Evolutionary conservation across 2,888 invertebrate genomes (phyloP), one percentile per base, ranked within the genome.

Genomic region (Drosophila niveifrons): DNA sequence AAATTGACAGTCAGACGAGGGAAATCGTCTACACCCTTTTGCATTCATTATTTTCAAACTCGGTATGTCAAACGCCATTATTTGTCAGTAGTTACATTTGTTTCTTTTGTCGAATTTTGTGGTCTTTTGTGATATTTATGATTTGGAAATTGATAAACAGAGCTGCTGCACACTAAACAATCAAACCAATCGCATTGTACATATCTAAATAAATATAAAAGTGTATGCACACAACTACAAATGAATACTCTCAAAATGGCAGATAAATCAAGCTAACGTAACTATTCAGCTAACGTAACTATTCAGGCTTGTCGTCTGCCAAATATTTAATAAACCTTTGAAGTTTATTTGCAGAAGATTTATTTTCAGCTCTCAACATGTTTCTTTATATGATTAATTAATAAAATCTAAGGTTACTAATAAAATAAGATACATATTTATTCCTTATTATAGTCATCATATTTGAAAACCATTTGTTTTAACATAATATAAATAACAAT

Each of bases 61-160:
- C 36, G 36, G 36, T 65, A 69, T 67, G 66, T 48, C 63, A 47
- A 56, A 50, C 77, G 67, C 66, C 65, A 69, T 66, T 69, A 56
- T 55, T 63, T 78, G 68, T 66, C 65, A 58, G 59, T 50, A 71
- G 78, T 74, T 78, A 83, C 82, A 75, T 78, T 86, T 78, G 80
- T 74, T 74, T 75, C 80, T 69, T 53, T 53, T 53, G 48, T 61
- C 41, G 1, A 34, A 36, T 23, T 47, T 53, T 62, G 67, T 68
- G 76, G 66, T 62, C 55, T 62, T 62, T 75, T 51, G 65, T 59
- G 55, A 61, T 34, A 52, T 72, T 55, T 55, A 57, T 61, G 71
- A 75, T 71, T 72, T 62, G 31, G n/a, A 47, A 63, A 63, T 53
- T 47, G 61, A 77, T 72, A 82, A 84, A 67, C 36, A 75, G 63